phyloP scores from a whole-genome alignment of 2,113 vertebrate genomes.

The Platysteira castanea region DNA sequence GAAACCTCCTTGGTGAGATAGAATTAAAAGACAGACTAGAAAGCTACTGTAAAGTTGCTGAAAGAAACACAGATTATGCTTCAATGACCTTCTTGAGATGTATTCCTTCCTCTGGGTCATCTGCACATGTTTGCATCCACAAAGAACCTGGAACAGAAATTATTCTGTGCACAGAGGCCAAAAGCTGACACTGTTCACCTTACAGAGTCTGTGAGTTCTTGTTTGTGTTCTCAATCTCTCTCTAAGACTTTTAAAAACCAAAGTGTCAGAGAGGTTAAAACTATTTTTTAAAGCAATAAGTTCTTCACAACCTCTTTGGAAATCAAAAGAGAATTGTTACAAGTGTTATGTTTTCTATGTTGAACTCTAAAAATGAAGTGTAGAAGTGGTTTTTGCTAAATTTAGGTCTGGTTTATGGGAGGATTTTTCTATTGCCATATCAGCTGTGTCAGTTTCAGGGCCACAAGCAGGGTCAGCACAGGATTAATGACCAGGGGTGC shows the following conservation, averaged over 20 bases:
- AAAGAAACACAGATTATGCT: neutral
- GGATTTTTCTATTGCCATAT: neutral
- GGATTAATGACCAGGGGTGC: neutral
- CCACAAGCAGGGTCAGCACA: neutral
- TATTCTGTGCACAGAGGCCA: neutral
- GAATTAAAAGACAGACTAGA: neutral
- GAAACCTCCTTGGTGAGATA: neutral
- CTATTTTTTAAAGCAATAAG: conserved; percentile 18
- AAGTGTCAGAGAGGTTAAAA: conserved; percentile 41
- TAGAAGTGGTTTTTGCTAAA: neutral
- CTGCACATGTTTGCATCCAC: neutral
- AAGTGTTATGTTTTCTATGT: neutral
- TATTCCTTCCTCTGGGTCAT: neutral
- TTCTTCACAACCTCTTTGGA: conserved; percentile 20
- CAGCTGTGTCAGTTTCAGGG: neutral
- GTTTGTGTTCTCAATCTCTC: conserved; percentile 5
- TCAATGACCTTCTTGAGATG: neutral
- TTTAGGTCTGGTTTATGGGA: neutral
- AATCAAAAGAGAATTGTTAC: conserved; percentile 29
- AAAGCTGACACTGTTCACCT: neutral
- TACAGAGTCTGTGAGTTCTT: neutral
- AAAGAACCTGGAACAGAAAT: neutral
- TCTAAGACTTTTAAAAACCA: neutral
- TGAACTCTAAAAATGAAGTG: neutral
- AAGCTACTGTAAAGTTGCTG: neutral